Conservation (phyloP, 1,140 invertebrate species). For the Zaprionus tsacasi region DNA sequence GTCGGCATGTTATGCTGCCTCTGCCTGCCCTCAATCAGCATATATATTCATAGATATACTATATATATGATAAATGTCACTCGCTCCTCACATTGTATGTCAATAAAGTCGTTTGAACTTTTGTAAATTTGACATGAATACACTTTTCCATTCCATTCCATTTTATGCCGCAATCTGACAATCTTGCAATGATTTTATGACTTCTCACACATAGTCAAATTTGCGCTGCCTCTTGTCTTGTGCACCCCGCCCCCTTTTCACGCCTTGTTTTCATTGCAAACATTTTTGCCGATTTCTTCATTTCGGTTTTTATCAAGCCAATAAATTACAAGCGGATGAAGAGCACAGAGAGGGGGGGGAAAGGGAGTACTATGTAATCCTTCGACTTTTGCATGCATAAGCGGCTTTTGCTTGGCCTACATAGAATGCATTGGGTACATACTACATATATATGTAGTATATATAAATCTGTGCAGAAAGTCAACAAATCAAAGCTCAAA, state of each 20-base stretch:
- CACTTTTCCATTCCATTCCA: conserved; percentile 38
- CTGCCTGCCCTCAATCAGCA: conserved; percentile 11
- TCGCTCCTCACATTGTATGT: conserved; percentile 48
- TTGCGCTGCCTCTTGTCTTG: conserved; percentile 57
- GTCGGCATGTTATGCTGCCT: conserved; percentile 20
- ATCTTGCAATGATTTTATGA: conserved; percentile 50
- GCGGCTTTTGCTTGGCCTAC: conserved; percentile 70
- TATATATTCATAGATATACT: conserved; percentile 7
- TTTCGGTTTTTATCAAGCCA: conserved; percentile 74
- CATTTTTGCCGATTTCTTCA: conserved; percentile 72
- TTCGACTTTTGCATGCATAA: conserved; percentile 70
- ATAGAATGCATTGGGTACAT: conserved; percentile 12
- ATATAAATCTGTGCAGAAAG: conserved; percentile 61
- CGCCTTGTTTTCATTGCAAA: conserved; percentile 38
- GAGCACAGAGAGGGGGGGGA: background rate
- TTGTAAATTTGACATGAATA: conserved; percentile 33
- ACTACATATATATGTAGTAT: conserved; percentile 33
- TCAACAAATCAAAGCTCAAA: conserved; percentile 66
- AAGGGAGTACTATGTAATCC: conserved; percentile 57
- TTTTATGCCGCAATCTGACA: conserved; percentile 41
- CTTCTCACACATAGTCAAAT: conserved; percentile 64
- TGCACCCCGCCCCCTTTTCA: background rate
- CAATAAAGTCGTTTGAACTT: conserved; percentile 38
- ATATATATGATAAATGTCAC: conserved; percentile 57
- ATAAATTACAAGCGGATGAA: conserved; percentile 65